Evolutionary conservation across 2,888 invertebrate genomes (phyloP).

Genomic region (Seladonia tumulorum): DNA sequence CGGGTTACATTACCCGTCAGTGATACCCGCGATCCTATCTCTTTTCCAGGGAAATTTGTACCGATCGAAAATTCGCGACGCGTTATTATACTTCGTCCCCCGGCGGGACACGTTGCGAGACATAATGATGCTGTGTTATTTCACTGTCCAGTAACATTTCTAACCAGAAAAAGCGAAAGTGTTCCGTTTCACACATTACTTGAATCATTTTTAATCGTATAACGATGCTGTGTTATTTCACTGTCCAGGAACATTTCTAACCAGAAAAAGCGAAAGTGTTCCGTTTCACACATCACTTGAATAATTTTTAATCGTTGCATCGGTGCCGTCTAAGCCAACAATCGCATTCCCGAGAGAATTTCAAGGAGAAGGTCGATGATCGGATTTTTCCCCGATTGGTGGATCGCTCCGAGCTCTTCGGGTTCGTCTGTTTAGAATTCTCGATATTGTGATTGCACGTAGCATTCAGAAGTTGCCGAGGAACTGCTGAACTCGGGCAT

Average conservation of each 20-base stretch:
- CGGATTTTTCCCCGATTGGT: neutral
- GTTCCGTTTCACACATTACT: neutral
- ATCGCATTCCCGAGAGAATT: neutral
- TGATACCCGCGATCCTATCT: constrained; percentile 46
- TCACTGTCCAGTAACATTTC: no score
- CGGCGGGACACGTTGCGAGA: neutral
- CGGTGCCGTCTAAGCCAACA: neutral
- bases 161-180: no score
- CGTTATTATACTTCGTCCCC: constrained; percentile 26
- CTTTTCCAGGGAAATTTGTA: constrained; percentile 45
- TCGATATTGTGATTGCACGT: constrained; percentile 10
- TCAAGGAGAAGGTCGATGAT: neutral
- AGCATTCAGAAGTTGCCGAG: constrained; percentile 16
- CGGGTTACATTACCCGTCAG: constrained; percentile 27
- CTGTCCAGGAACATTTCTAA: no score
- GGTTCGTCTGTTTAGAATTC: neutral
- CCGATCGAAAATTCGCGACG: constrained; percentile 43
- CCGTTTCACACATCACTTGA: neutral
- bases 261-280: no score
- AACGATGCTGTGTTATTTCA: no score
- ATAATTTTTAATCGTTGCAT: neutral
- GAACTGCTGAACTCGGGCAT: neutral
- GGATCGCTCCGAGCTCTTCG: neutral
- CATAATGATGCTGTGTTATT: constrained; percentile 1
- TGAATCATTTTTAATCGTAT: neutral